Evolutionary conservation across 2,888 invertebrate genomes (phyloP).

Genomic region (Xylota sylvarum): DNA sequence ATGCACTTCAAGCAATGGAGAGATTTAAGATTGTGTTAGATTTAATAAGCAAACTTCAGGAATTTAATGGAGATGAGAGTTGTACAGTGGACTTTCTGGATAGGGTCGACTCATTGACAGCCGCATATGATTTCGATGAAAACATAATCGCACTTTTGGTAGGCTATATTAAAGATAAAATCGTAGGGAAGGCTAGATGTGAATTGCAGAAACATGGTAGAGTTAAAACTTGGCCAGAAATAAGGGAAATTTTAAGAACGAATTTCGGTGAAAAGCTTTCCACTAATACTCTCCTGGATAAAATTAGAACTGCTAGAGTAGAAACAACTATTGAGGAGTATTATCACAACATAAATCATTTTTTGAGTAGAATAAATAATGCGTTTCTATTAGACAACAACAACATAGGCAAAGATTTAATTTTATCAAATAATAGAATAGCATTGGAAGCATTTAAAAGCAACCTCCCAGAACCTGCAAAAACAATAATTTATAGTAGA

Average conservation of each 20-base stretch:
- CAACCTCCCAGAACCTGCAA: too few species aligned
- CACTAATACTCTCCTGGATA: slow-evolving; percentile 30
- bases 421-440: slow-evolving; percentile 5
- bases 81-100: too few species aligned
- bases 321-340: slow-evolving; percentile 40
- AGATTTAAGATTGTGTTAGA: neutral
- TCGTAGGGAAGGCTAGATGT: too few species aligned
- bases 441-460: neutral
- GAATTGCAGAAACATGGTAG: too few species aligned
- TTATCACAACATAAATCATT: slow-evolving; percentile 42
- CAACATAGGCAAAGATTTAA: neutral
- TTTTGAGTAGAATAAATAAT: slow-evolving; percentile 31
- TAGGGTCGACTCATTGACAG: too few species aligned
- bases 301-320: slow-evolving; percentile 31
- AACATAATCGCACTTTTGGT: too few species aligned
- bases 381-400: slow-evolving; percentile 1
- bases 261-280: slow-evolving; percentile 39
- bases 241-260: slow-evolving; percentile 17
- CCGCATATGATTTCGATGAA: too few species aligned
- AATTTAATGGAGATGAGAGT: too few species aligned
- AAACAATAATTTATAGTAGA: too few species aligned
- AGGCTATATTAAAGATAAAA: too few species aligned
- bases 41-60: neutral
- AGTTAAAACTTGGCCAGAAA: too few species aligned
- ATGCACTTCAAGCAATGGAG: neutral